These are phyloP conservation scores for Dryobates pubescens DNA, from an alignment of 2,797 vertebrate species.

Conservation along the genomic window DNA sequence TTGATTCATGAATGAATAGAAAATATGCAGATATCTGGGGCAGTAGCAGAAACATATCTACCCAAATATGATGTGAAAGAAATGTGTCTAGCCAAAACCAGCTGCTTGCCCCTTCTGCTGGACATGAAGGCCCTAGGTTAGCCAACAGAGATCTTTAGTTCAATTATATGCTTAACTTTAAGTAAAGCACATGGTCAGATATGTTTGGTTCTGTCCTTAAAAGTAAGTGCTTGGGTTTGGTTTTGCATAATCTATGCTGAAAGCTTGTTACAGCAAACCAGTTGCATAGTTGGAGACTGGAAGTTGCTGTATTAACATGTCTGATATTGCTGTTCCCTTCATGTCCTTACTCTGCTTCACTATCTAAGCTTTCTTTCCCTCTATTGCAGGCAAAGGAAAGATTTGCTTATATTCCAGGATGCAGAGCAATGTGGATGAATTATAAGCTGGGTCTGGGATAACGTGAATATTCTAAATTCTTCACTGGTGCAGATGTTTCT, in stretches of 20 bases:
- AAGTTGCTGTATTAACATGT: background rate
- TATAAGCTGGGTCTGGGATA: background rate
- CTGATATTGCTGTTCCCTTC: background rate
- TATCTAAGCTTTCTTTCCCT: background rate
- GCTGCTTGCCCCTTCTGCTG: background rate
- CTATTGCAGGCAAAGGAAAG: background rate
- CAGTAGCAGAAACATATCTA: background rate
- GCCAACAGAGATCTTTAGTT: background rate
- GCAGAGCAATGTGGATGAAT: background rate
- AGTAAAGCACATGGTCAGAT: background rate
- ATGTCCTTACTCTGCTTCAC: background rate
- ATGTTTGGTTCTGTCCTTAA: background rate
- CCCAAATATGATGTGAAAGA: background rate
- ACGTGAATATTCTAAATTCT: background rate
- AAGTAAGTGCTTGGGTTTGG: background rate
- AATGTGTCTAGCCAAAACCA: background rate
- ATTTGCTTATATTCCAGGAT: fast-evolving
- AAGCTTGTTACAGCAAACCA: background rate
- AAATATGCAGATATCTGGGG: background rate
- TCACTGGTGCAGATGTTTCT: background rate
- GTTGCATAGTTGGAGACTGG: background rate
- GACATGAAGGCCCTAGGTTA: background rate
- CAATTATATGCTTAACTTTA: background rate
- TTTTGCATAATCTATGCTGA: background rate
- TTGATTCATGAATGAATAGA: background rate